Conservation (phyloP, 2,888 invertebrate genomes). For the Terebella lapidaria region DNA sequence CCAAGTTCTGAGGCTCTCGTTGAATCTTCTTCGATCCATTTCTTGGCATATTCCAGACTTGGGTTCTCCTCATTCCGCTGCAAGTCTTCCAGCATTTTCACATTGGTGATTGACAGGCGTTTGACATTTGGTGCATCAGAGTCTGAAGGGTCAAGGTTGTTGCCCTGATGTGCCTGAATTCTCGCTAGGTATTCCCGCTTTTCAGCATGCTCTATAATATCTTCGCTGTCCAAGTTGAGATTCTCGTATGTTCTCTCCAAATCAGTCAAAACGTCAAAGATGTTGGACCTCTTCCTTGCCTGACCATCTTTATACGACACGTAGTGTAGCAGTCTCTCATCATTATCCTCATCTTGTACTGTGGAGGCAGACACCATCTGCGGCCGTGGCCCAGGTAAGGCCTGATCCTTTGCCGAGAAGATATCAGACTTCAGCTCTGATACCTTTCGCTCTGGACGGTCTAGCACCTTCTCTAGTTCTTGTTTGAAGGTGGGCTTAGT, state of each 20-base stretch:
- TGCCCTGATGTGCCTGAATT: background rate
- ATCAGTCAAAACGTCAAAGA: conserved; percentile 41
- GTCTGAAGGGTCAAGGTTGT: background rate
- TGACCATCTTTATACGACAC: conserved; percentile 29
- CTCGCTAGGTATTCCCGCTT: background rate
- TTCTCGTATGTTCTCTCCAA: conserved; percentile 43
- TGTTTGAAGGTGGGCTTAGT: background rate
- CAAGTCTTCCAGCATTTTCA: conserved; percentile 19
- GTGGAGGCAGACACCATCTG: background rate
- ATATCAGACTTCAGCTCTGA: conserved; percentile 5
- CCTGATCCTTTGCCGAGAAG: conserved; percentile 8
- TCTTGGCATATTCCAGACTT: conserved; percentile 23
- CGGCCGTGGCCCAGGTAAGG: background rate
- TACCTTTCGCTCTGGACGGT: conserved; percentile 6
- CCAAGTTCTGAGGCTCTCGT: background rate
- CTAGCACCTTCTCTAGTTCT: background rate
- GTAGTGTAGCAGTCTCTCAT: conserved; percentile 16
- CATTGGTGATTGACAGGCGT: conserved; percentile 22
- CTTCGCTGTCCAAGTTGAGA: conserved; percentile 33
- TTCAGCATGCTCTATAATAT: conserved; percentile 5
- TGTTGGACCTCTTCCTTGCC: conserved; percentile 32
- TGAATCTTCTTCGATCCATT: conserved; percentile 17
- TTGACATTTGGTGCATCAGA: conserved; percentile 9
- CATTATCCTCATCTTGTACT: conserved; percentile 11
- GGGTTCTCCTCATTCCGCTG: conserved; percentile 15